A percentile compares a stretch with the other conserved stretches of the same genome.
These are phyloP conservation scores for Germaria angustata DNA, from an alignment of 2,888 invertebrate species.

Conservation along the genomic window DNA sequence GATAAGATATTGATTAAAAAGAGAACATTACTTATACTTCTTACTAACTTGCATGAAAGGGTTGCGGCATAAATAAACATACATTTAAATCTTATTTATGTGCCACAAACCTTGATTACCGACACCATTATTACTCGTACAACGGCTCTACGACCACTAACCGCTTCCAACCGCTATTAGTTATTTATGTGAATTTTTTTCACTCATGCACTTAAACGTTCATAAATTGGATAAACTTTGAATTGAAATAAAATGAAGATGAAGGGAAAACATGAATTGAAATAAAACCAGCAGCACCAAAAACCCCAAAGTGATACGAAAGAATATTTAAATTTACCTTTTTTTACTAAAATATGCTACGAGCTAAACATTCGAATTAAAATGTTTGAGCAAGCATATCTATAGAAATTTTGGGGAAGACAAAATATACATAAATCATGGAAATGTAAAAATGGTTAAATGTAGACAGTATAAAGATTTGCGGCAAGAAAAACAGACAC, in stretches of 20 bases:
- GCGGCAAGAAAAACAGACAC: background rate
- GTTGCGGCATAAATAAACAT: constrained; percentile 32
- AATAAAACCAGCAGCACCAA: constrained; percentile 28
- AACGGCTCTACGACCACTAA: constrained; percentile 24
- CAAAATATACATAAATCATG: constrained; percentile 25
- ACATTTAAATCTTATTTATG: constrained; percentile 48
- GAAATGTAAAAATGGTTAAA: constrained; percentile 7
- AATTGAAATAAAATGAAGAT: constrained; percentile 36
- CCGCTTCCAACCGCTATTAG: constrained; percentile 33
- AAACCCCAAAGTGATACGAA: constrained; percentile 12
- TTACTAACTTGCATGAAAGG: constrained; percentile 19
- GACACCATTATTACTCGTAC: constrained; percentile 37
- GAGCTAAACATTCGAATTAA: background rate
- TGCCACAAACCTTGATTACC: constrained; percentile 37
- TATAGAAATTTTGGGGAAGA: background rate
- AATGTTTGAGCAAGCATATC: background rate
- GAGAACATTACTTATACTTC: too few species aligned
- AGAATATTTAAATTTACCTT: constrained; percentile 37
- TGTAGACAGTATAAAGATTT: constrained; percentile 5
- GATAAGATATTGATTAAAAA: too few species aligned
- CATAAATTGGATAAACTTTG: constrained; percentile 61
- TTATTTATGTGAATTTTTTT: constrained; percentile 50
- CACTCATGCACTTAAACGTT: constrained; percentile 48
- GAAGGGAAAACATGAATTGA: background rate
- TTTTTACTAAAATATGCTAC: background rate